phyloP scores from a whole-genome alignment of 2,797 vertebrate genomes.

The Picus viridis region DNA sequence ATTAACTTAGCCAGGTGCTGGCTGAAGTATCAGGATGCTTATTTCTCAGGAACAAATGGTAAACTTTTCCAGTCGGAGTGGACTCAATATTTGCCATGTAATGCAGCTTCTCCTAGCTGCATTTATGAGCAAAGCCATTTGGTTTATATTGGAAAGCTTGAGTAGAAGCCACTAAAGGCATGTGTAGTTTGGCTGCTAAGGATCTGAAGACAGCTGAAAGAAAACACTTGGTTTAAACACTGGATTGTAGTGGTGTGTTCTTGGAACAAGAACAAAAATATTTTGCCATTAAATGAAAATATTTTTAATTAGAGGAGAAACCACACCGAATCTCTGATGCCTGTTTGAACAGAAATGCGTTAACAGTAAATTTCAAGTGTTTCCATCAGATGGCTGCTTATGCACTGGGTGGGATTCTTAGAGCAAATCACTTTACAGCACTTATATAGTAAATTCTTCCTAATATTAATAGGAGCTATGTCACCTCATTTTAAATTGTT shows the following conservation, averaged over 20 bases:
- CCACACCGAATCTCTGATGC: neutral
- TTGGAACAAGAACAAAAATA: conserved; percentile 56
- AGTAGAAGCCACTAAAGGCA: neutral
- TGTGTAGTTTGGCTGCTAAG: conserved; percentile 7
- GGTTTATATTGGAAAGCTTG: neutral
- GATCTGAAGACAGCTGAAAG: conserved; percentile 10
- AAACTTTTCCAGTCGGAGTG: neutral
- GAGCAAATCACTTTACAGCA: neutral
- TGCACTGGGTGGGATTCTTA: neutral
- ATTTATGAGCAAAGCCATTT: neutral
- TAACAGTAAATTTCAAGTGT: neutral
- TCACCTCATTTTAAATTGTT: neutral
- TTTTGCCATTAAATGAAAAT: conserved; percentile 51
- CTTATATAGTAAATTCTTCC: neutral
- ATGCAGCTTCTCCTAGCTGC: neutral
- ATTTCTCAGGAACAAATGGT: neutral
- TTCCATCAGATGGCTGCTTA: neutral
- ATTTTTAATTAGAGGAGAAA: conserved; percentile 50
- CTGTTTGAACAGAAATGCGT: conserved; percentile 5
- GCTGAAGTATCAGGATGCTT: neutral
- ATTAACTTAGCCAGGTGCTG: neutral
- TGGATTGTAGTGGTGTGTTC: conserved; percentile 11
- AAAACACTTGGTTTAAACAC: conserved; percentile 15
- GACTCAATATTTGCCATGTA: neutral
- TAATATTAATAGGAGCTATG: neutral